Base-by-base conservation (phyloP, 2,888 invertebrate species). In the Amphipyra tragopoginis region DNA sequence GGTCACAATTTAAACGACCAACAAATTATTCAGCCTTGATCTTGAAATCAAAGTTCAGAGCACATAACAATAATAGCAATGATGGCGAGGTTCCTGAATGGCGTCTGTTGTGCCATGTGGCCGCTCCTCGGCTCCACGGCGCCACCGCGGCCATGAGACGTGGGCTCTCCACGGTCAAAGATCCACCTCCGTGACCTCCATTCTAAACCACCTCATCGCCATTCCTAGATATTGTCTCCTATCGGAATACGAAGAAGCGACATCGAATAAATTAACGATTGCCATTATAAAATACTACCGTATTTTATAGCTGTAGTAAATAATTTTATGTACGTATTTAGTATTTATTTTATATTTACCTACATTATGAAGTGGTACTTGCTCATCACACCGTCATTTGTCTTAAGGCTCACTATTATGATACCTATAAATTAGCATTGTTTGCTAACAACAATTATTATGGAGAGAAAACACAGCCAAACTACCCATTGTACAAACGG, bases 181-280 rank as follows among this genome's bases (percentile, higher is more conserved):
- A 86, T 87, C 90, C 86, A 84, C 72, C 82, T 82, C 81, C 85
- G 81, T 88, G 90, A 91, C 91, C 92, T 89, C 85, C 86, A 86
- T 85, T 80, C 79, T 72, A 80, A 86, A 79, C 65, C 67, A 80
- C 77, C 79, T 78, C 78, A 81, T 72, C 78, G 66, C 77, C 72
- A 83, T 80, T 82, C 68, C 71, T 70, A 70, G 64, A 55, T 78
- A 79, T 71, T 75, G 71, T 73, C 62, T 57, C 53, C 44, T 42
- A 53, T 60, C 43, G 44, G 54, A 55, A 61, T 66, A 54, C 58
- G 59, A 58, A 65, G 72, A 62, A 67, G 48, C 50, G 21, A 50
- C 59, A 55, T 33, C 58, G 43, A 68, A 77, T 77, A 65, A 65
- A 75, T 79, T 75, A 68, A 56, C 49, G 1, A 45, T 42, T 21